A percentile compares a stretch with the other conserved stretches of the same genome.
These are phyloP conservation scores for Drosophila stalkeri DNA, from an alignment of 2,888 invertebrate species.

Conservation along the genomic window DNA sequence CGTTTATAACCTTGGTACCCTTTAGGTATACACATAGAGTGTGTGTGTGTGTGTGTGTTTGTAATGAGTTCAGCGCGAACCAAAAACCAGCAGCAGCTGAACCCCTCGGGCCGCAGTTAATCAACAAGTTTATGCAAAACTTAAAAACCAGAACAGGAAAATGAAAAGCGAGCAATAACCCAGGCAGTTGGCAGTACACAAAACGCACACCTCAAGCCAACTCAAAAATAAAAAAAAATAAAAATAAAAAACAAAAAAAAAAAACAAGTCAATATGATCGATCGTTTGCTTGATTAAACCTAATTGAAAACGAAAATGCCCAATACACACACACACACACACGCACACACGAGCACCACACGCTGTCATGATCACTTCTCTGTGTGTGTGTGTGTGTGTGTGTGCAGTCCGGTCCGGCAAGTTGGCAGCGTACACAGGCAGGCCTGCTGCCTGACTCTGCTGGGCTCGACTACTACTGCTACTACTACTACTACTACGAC, in stretches of 20 bases:
- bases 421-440: conserved; percentile 45
- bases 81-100: conserved; percentile 65
- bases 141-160: conserved; percentile 76
- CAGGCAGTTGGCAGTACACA: conserved; percentile 47
- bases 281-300: conserved; percentile 81
- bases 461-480: conserved; percentile 47
- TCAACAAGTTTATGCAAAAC: conserved; percentile 80
- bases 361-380: conserved; percentile 75
- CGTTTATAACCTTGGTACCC: conserved; percentile 50
- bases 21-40: conserved; percentile 24
- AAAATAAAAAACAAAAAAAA: conserved; percentile 21
- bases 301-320: conserved; percentile 81
- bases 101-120: conserved; percentile 69
- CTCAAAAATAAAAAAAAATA: too few relatives aligned
- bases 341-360: conserved; percentile 18
- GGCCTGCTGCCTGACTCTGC: conserved; percentile 6
- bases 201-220: too few relatives aligned
- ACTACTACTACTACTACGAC: conserved; percentile 36
- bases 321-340: conserved; percentile 43
- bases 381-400: conserved; percentile 13
- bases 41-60: not conserved
- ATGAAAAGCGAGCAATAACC: conserved; percentile 79
- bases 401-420: conserved; percentile 68
- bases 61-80: conserved; percentile 48
- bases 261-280: conserved; percentile 81